Conservation (phyloP, 2,113 vertebrate species). For the Heterochromis multidens region DNA sequence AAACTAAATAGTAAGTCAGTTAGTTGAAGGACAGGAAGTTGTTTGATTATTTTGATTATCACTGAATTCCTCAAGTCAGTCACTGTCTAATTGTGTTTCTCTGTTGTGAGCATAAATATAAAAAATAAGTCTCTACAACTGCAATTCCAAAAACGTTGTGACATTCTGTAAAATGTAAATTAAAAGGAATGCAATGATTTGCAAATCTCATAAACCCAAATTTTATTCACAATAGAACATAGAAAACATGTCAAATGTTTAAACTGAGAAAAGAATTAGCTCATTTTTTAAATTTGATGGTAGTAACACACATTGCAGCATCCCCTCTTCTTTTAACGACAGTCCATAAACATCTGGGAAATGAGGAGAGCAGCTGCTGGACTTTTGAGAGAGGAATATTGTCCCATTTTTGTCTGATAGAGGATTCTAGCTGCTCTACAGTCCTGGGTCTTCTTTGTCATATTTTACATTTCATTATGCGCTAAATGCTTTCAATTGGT, state of each 20-base stretch:
- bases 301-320: not conserved
- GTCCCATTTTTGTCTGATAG: not conserved
- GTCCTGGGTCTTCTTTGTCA: not conserved
- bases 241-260: not conserved
- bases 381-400: not conserved
- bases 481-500: not conserved
- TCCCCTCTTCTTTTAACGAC: not conserved
- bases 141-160: too few species aligned
- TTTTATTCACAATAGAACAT: not conserved
- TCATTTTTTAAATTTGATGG: too few species aligned
- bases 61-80: too few species aligned
- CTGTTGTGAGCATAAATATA: too few species aligned
- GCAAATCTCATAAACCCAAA: not conserved
- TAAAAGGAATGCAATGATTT: not conserved
- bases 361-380: not conserved
- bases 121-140: too few species aligned
- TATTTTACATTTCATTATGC: not conserved
- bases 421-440: not conserved
- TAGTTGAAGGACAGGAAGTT: too few species aligned
- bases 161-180: not conserved
- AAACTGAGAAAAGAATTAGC: too few species aligned
- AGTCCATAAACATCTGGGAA: not conserved
- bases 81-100: too few species aligned
- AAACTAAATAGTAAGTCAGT: not conserved
- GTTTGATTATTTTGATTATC: too few species aligned